Evolutionary conservation across 2,888 invertebrate species (phyloP), one percentile per base, ranked within the genome.

Genomic region (Athalia cordata): DNA sequence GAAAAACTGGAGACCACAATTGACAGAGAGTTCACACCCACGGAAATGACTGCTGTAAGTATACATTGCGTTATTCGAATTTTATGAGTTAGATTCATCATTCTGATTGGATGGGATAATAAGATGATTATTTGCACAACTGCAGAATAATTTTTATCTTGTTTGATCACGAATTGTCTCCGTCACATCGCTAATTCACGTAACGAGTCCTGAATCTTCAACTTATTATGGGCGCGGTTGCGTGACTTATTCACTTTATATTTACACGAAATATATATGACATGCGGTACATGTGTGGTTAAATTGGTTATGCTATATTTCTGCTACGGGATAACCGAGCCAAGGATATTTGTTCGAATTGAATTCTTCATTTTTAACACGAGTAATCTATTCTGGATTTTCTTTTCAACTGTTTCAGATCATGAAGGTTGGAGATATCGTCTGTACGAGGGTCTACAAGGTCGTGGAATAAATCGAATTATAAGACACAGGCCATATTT

Each of bases 11-110:
- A 93, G 77, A 94, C 95, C 78, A 92, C 92, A 80, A 95, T 95
- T 89, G 90, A 94, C 84, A 93, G 97, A 87, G 96, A 95, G 86
- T 97, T 96, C 90, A 92, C 92, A 67, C 93, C 94, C 49, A 93
- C 94, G 78, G 95, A 96, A 90, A 91, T 96, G 91, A 95, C 94
- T 88, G 95, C 95, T 91, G 95, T 95, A 87, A 92, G 93, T 91
- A 83, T 74, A 29, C 29, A 29, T 29, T 29, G 2, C 29, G 29
- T 29, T 29, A 29, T 29, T 29, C 29, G 29, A 29, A 29, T 29
- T 29, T 29, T 29, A 1, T 29, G 0, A 29, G 29, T 29, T 29
- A 29, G 29, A 29, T 29, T 45, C 8, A 57, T 72, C 45, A 45
- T n/a, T 29, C 4, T 1, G 15, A 8, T 62, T 8, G 7, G 29